Base-by-base conservation (phyloP, 2,888 invertebrate species). In the Aphrophora alni region DNA sequence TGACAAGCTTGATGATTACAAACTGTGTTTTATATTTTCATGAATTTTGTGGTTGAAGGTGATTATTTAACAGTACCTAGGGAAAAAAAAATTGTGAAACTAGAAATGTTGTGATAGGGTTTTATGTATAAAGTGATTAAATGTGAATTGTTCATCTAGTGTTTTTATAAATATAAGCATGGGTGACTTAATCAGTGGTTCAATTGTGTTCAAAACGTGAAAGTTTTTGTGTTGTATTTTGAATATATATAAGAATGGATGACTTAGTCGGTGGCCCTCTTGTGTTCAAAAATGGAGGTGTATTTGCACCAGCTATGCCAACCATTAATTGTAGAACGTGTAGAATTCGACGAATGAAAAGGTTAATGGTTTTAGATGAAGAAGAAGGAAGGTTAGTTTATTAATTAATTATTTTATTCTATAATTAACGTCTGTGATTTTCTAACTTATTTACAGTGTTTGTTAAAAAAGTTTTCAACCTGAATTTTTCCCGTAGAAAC, bases 261-360 rank as follows among this genome's bases (percentile, higher is more conserved):
- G 27, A 59, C 17, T 24, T 26, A 26, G 25, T 76, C 14, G 26
- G 17, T 17, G 73, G 59, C 2, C 78, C 83, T 7, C 78, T 85
- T 44, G 84, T 85, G 77, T 84, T 85, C 77, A 78, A 81, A 69
- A 83, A 84, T 59, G 84, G 84, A 10, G 85, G 84, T 21, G 82
- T 85, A 33, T 84, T 85, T 72, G 82, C 80, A 28, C 80, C 79
- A 14, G 80, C 77, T n/a, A 81, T 82, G 74, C 85, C 85, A 25
- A 83, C 84, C 24, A 84, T 85, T 69, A 82, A 82, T 71, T 85
- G 84, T 82, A 78, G 78, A 25, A 85, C 85, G 8, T 84, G 85
- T 77, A 83, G 84, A 38, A 81, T 79, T n/a, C 78, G 82, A 21
- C 75, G 84, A 8, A 74, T 80, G 17, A 75, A 73, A 73, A 68